A percentile compares a stretch with the other conserved stretches of the same genome.
These are phyloP conservation scores for Xestia rhomboidea DNA, from an alignment of 2,888 invertebrate species.

Conservation along the genomic window DNA sequence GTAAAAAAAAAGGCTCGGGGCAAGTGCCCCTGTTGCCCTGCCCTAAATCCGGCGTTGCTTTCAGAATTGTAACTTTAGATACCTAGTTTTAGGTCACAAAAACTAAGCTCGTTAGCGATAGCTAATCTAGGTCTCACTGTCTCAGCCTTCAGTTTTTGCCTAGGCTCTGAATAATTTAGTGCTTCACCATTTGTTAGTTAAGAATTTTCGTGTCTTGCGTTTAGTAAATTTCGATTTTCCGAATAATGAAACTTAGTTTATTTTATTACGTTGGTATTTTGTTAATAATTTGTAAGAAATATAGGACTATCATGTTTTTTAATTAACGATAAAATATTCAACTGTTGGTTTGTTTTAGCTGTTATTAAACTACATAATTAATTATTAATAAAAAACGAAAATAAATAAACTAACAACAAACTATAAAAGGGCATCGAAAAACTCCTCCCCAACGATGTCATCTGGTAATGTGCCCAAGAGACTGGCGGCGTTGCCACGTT, in stretches of 20 bases:
- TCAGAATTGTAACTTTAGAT: neutral
- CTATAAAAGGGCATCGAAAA: no score
- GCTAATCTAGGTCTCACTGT: slow-evolving; percentile 29
- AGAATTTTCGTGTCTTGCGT: slow-evolving; percentile 4
- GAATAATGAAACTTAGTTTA: neutral
- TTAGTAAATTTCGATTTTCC: neutral
- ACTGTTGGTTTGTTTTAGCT: no score
- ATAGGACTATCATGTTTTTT: neutral
- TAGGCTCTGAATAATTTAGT: slow-evolving; percentile 41
- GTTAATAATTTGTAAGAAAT: neutral
- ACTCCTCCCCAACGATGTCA: no score
- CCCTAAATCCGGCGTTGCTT: no score
- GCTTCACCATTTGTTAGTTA: slow-evolving; percentile 19
- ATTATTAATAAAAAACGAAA: no score
- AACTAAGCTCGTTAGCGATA: slow-evolving; percentile 48
- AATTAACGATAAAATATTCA: neutral
- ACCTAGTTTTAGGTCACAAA: slow-evolving; percentile 13
- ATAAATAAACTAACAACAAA: no score
- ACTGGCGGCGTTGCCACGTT: no score
- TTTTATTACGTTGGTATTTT: neutral
- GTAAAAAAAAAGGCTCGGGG: no score
- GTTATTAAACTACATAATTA: no score
- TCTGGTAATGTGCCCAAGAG: no score
- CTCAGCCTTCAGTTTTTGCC: slow-evolving; percentile 29
- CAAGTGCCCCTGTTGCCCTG: no score